phyloP scores from a whole-genome alignment of 2,888 invertebrate species.

The Odiellus spinosus region DNA sequence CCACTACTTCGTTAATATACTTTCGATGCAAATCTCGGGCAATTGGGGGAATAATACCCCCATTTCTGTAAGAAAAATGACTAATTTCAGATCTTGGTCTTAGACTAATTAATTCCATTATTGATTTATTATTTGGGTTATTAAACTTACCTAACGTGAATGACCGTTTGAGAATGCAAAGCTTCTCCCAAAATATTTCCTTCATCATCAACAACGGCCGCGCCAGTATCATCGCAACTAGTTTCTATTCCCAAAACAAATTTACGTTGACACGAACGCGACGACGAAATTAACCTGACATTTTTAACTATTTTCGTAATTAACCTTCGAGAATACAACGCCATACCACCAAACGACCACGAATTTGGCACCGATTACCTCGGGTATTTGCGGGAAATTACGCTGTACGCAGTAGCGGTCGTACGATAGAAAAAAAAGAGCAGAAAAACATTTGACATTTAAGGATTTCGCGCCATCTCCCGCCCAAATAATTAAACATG shows the following conservation, averaged over 20 bases:
- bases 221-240: constrained; percentile 93
- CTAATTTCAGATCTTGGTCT: background rate
- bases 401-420: too few relatives aligned
- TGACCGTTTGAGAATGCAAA: constrained; percentile 58
- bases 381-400: too few relatives aligned
- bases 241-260: constrained; percentile 79
- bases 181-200: constrained; percentile 63
- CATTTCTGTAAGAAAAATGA: constrained; percentile 39
- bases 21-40: constrained; percentile 64
- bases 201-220: constrained; percentile 58
- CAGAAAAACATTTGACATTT: too few relatives aligned
- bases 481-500: too few relatives aligned
- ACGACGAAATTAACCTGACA: too few relatives aligned
- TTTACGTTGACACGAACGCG: too few relatives aligned
- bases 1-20: constrained; percentile 57
- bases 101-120: background rate
- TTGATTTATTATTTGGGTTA: background rate
- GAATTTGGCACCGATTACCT: too few relatives aligned
- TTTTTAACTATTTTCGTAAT: too few relatives aligned
- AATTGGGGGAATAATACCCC: constrained; percentile 76
- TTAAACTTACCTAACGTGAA: constrained; percentile 41
- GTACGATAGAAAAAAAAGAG: too few relatives aligned
- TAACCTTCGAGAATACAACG: too few relatives aligned
- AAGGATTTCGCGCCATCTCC: too few relatives aligned
- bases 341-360: too few relatives aligned